Evolutionary conservation across 2,888 invertebrate species (phyloP), one percentile per base, ranked within the genome.

Genomic region (Ypsolopha scabrella): DNA sequence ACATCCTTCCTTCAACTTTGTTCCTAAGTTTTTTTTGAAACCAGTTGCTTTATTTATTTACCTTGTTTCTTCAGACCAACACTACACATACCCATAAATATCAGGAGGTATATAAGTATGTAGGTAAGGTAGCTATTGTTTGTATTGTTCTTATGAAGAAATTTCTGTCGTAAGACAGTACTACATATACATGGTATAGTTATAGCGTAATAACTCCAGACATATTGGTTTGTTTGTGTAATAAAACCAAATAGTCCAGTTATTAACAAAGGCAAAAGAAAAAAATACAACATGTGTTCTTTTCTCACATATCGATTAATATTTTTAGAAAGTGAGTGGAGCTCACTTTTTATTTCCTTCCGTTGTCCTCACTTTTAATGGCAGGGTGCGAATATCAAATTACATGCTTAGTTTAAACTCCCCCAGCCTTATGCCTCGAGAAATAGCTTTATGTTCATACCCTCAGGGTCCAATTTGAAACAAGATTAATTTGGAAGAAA

Each of bases 301-400:
- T 58, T 3, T 4, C 2, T 24, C 2, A 24, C 4, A 24, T 24
- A 60, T 61, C 67, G 68, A 76, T 75, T 74, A 75, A 72, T 75
- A 71, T 58, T 58, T 55, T 71, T 75, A 72, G 80, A 83, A 83
- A 85, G 82, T 80, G 80, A 80, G 72, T 46, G 49, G 49, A 33
- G 73, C 73, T 68, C 63, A 75, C 82, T 83, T 70, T 85, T 82
- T 76, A 82, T 73, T 85, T 86, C 85, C 86, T 83, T 85, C 86
- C 86, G 85, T 65, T 80, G 76, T 75, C 79, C 75, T 79, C 72
- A 72, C 79, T 80, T 81, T 71, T 82, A 76, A 78, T 72, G 66
- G 64, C 70, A 66, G 79, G 79, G 78, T 75, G 77, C 75, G 73
- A 79, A 77, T 83, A 83, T 86, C 80, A 75, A 82, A 78, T 86